phyloP scores from a whole-genome alignment of 1,140 invertebrate species.

The Lordiphosa collinella region DNA sequence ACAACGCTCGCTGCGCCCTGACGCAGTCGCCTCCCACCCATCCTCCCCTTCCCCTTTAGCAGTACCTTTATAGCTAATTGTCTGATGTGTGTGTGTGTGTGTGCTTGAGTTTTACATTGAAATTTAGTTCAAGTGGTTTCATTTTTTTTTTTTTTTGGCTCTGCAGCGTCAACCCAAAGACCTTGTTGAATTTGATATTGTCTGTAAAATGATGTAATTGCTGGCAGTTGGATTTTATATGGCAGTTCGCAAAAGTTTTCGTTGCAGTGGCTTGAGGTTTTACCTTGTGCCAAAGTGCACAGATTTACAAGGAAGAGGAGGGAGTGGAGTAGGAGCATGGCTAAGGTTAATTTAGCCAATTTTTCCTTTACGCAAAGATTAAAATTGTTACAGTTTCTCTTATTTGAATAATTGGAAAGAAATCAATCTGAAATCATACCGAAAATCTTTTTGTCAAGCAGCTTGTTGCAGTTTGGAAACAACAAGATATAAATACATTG shows the following conservation, averaged over 20 bases:
- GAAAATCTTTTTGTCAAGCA: too few species aligned
- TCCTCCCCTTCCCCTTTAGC: background rate
- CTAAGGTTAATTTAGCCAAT: too few species aligned
- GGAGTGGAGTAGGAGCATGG: too few species aligned
- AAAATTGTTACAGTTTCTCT: too few species aligned
- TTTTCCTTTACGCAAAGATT: too few species aligned
- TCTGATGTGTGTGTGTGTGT: conserved; percentile 48
- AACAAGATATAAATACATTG: too few species aligned
- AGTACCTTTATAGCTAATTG: conserved; percentile 46
- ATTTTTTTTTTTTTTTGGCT: conserved; percentile 18
- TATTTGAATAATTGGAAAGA: too few species aligned
- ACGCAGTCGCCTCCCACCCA: conserved; percentile 7
- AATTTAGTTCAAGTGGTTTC: conserved; percentile 29
- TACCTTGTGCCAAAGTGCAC: too few species aligned
- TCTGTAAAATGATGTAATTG: conserved; percentile 58
- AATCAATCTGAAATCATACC: too few species aligned
- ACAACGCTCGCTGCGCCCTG: conserved; percentile 12
- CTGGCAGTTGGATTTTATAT: conserved; percentile 20
- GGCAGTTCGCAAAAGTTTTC: background rate
- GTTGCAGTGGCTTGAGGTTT: background rate
- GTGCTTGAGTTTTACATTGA: conserved; percentile 28
- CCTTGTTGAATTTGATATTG: conserved; percentile 22
- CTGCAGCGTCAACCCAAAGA: conserved; percentile 9
- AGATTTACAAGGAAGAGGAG: too few species aligned
- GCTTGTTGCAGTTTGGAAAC: too few species aligned